Base-by-base conservation (phyloP, 2,113 vertebrate species). In the Epinephelus fuscoguttatus region DNA sequence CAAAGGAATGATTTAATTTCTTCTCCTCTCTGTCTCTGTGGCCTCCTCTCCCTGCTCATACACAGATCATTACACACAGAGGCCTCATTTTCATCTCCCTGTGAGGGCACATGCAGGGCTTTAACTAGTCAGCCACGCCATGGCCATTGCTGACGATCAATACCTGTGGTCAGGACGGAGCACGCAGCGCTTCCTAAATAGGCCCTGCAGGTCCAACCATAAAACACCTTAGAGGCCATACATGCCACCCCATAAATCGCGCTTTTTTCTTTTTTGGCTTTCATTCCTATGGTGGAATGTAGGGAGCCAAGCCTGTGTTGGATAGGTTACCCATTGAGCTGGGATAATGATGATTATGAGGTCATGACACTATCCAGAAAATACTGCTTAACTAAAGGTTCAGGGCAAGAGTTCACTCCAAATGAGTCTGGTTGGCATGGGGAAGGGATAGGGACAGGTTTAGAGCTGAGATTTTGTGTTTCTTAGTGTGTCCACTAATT, bases 11-110 rank as follows among this genome's bases (percentile, higher is more conserved):
- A 94, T 95, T 94, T 93, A 92, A 95, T 93, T 94, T 91, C 84
- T 91, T 83, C 84, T 90, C 77, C 83, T 91, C 78, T 84, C 83
- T 75, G 81, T 94, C 92, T 94, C 89, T 88, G 86, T 84, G 90
- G 91, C 85, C 89, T 88, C 79, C 90, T 91, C 88, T 87, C 86
- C 88, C 90, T 87, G 79, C 91, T 93, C 95, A 94, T 91, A 90
- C 94, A 95, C 94, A 95, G 92, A 95, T 95, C 94, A 95, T 95
- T 95, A 94, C 92, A 93, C 95, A 94, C 93, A 90, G 88, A 94
- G 92, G 92, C 89, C 91, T 94, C 90, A 91, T 95, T 95, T 95
- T 94, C 93, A 94, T 95, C 91, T 93, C 87, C 90, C 89, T 84
- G 86, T 71, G 91, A 92, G 89, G 91, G 85, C 84, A 85, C 90